Conservation (phyloP, 2,888 invertebrate genomes). For the Panopea generosa region DNA sequence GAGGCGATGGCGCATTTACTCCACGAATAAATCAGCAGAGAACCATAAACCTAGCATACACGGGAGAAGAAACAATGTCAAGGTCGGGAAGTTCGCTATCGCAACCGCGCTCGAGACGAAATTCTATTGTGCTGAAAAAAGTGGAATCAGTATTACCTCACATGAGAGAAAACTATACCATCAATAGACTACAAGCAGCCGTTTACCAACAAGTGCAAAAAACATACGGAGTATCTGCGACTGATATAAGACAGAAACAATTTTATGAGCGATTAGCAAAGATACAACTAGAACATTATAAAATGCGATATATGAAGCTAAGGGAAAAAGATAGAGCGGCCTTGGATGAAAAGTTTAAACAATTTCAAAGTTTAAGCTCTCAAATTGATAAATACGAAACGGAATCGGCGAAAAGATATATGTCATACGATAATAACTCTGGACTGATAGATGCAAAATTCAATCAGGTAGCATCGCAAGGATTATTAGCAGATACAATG, state of each 20-base stretch:
- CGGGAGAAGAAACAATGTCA: conserved; percentile 24
- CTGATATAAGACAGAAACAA: conserved; percentile 13
- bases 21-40: conserved; percentile 30
- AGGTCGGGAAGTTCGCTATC: conserved; percentile 12
- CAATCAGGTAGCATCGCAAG: conserved; percentile 4
- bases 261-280: conserved; percentile 6
- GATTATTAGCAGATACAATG: conserved; percentile 17
- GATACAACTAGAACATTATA: conserved; percentile 5
- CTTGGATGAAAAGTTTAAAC: conserved; percentile 16
- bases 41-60: conserved; percentile 44
- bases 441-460: conserved; percentile 20
- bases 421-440: neutral
- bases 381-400: conserved; percentile 16
- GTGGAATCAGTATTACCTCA: conserved; percentile 40
- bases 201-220: conserved; percentile 47
- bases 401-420: conserved; percentile 3
- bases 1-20: conserved; percentile 10
- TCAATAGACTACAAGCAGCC: conserved; percentile 32
- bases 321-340: conserved; percentile 7
- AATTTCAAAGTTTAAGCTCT: conserved; percentile 11
- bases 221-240: conserved; percentile 20
- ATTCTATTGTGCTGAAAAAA: conserved; percentile 32
- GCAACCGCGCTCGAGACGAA: conserved; percentile 14
- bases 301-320: conserved; percentile 7
- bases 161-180: conserved; percentile 28